A percentile compares a stretch with the other conserved stretches of the same genome.
Evolutionary conservation across 2,797 vertebrate genomes (phyloP).

Genomic region (Notoglanidium macrostoma): DNA sequence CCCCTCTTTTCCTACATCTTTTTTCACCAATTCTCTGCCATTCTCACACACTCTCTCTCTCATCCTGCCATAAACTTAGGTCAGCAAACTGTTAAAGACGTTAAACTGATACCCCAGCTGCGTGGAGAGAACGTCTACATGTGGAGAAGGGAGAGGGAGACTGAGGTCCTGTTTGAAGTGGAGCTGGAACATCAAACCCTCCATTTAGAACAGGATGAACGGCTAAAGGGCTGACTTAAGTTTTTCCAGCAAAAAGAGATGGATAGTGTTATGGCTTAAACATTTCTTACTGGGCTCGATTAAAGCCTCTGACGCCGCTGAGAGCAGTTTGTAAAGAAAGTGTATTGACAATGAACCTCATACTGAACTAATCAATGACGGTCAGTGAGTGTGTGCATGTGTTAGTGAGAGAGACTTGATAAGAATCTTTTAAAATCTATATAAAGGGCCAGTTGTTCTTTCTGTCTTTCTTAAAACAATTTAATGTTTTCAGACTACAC

Average conservation of each 20-base stretch:
- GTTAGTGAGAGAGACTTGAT: not conserved
- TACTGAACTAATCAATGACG: conserved; percentile 32
- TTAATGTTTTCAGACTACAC: not conserved
- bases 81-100: conserved; percentile 58
- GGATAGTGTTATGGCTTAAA: conserved; percentile 52
- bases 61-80: conserved; percentile 69
- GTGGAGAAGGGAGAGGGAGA: conserved; percentile 36
- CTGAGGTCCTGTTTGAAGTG: conserved; percentile 41
- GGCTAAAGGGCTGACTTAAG: conserved; percentile 36
- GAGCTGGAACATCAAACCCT: conserved; percentile 46
- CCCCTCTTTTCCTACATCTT: conserved; percentile 17
- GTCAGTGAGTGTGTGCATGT: not conserved
- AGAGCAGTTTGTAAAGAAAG: conserved; percentile 34
- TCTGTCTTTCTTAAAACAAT: not conserved
- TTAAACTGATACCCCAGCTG: conserved; percentile 65
- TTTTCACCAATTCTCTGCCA: not conserved
- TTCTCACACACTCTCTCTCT: conserved; percentile 1
- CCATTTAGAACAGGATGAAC: conserved; percentile 43
- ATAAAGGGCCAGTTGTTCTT: not conserved
- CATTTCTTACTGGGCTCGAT: conserved; percentile 32
- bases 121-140: conserved; percentile 60
- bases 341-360: conserved; percentile 19
- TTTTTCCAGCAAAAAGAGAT: conserved; percentile 41
- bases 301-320: conserved; percentile 26
- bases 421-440: not conserved